Evolutionary conservation across 1,140 invertebrate genomes (phyloP), one percentile per base, ranked within the genome.

Genomic region (Pararge aegeria): DNA sequence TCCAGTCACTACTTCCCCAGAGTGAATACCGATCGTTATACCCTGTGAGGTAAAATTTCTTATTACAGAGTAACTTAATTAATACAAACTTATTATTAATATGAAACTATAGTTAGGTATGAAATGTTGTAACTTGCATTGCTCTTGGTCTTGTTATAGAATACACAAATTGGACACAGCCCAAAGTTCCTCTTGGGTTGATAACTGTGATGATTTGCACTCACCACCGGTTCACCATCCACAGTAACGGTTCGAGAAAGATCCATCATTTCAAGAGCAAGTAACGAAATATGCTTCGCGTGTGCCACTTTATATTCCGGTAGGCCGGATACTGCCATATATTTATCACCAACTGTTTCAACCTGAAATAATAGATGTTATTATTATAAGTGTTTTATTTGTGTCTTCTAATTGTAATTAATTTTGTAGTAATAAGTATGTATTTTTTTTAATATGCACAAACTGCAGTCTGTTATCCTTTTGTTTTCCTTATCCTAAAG

Each of bases 291-390:
- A 79, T 97, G 98, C 70, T 95, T 94, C 16, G 98, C 97, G 81
- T 99, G 98, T 46, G 94, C 94, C 60, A 94, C 93, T 86, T 97
- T 97, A 12, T 95, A 94, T 77, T 99, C 98, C 0, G 98, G 98
- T 46, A 99, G 91, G 15, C 98, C 98, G 68, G 97, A 98, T 4
- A 99, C 97, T 0, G 98, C 97, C 98, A 99, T 99, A 87, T 99
- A 99, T 84, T 99, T 99, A 90, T 99, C 98, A 68, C 98, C 98
- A 16, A 99, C 96, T n/a, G 98, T 99, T 91, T 99, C 98, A 34
- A 99, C 98, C 98, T 99, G 83, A 12, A 76, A 60, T 21, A 20
- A 34, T 10, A 51, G n/a, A 5, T 37, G 2, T 24, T 13, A 55
- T 52, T 21, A 20, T 49, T 27, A 34, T n/a, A 59, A 51, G 0